A percentile compares a stretch with the other conserved stretches of the same genome.
Conservation (phyloP, 2,888 invertebrate genomes). For the Eurois occulta region DNA sequence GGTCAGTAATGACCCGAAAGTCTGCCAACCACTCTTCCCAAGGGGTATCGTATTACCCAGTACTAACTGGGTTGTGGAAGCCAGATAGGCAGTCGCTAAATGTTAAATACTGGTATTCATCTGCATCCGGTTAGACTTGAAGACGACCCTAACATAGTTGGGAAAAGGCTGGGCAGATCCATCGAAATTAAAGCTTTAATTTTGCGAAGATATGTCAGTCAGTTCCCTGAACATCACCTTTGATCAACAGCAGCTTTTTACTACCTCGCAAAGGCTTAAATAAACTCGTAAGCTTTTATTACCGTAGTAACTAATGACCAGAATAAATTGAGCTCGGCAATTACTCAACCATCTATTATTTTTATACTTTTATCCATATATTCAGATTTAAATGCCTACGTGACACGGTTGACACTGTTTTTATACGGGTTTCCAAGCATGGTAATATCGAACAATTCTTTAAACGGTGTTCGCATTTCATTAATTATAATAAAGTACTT, state of each 20-base stretch:
- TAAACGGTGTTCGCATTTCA: slow-evolving; percentile 44
- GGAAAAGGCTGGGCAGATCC: neutral
- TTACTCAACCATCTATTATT: slow-evolving; percentile 19
- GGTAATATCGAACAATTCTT: slow-evolving; percentile 30
- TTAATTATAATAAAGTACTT: slow-evolving; percentile 49
- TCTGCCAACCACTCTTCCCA: too few relatives aligned
- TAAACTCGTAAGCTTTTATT: neutral
- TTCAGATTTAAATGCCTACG: slow-evolving; percentile 28
- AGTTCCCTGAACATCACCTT: neutral
- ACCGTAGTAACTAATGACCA: slow-evolving; percentile 13
- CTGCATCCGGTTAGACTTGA: too few relatives aligned
- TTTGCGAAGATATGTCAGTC: neutral
- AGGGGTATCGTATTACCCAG: too few relatives aligned
- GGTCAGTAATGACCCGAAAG: too few relatives aligned
- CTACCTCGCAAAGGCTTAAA: neutral
- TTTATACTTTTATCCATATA: slow-evolving; percentile 12
- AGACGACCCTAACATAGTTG: too few relatives aligned
- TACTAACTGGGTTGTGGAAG: too few relatives aligned
- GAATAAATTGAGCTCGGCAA: slow-evolving; percentile 7
- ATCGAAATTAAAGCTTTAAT: neutral
- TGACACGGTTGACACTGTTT: slow-evolving; percentile 38
- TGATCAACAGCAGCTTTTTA: slow-evolving; percentile 5
- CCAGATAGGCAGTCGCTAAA: too few relatives aligned
- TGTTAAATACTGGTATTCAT: too few relatives aligned
- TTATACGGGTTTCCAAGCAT: slow-evolving; percentile 18